Evolutionary conservation across 2,888 invertebrate genomes (phyloP), one percentile per base, ranked within the genome.

Genomic region (Pterostichus madidus): DNA sequence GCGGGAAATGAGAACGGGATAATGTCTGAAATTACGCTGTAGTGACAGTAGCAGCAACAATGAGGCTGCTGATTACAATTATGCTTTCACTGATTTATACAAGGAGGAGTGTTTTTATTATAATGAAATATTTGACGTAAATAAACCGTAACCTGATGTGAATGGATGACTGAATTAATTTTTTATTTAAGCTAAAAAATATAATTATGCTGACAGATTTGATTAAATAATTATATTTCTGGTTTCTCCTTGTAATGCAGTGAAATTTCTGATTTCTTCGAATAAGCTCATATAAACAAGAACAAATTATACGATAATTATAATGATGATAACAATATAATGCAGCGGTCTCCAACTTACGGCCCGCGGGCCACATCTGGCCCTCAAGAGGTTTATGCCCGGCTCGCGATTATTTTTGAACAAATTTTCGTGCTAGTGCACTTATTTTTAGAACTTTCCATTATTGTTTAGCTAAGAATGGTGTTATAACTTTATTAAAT

Each of bases 101-200:
- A 13, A 8, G 13, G 13, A 17, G 31, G 32, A 59, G n/a, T 44
- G 59, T 39, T 76, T 24, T 76, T 17, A 24, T 52, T 49, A 17
- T 46, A 24, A 76, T 49, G 52, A 31, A 76, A 76, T 39, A 61
- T 53, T 53, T 53, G 17, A 3, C 10, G 44, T 78, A 78, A 78
- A 78, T 78, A 59, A 35, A 44, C 59, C 78, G 78, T 78, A 61
- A 78, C 78, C 35, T 59, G 11, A 78, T 15, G 39, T 76, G 61
- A 59, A 59, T 59, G 78, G 46, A 73, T 44, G 11, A 44, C 8
- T n/a, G 61, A 32, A 32, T 31, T 61, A 61, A 2, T 31, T 61
- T 61, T 61, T 61, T 24, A 61, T 31, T 61, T 61, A 11, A 61
- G 17, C 8, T 61, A 11, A n/a, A 61, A 31, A 52, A 11, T 5